Percentiles rank a stretch among this genome's conserved stretches.
Conservation (phyloP, 2,888 invertebrate genomes). For the Zele albiditarsus region DNA sequence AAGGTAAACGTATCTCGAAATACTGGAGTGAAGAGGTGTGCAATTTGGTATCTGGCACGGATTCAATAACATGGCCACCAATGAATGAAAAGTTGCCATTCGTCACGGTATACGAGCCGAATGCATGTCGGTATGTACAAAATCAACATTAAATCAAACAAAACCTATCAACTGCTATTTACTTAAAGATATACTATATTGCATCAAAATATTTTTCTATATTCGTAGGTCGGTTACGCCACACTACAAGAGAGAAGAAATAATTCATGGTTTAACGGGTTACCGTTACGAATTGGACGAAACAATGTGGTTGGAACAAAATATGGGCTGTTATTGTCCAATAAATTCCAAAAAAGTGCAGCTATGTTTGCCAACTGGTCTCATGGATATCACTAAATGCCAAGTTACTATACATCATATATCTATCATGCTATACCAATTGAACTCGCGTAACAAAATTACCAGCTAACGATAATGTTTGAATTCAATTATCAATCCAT, state of each 20-base stretch:
- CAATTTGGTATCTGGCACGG: constrained; percentile 76
- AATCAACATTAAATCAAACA: constrained; percentile 32
- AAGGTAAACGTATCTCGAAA: constrained; percentile 64
- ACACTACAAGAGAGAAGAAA: constrained; percentile 69
- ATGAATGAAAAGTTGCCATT: constrained; percentile 69
- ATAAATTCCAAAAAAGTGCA: constrained; percentile 72
- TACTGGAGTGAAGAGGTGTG: constrained; percentile 74
- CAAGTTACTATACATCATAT: constrained; percentile 49
- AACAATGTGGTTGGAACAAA: constrained; percentile 72
- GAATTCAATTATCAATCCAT: not conserved
- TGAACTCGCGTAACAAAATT: not conserved
- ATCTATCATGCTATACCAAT: not conserved
- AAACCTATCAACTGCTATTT: not conserved
- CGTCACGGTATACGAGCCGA: constrained; percentile 75
- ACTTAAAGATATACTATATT: not conserved
- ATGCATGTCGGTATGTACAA: constrained; percentile 74
- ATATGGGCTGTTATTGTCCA: constrained; percentile 76
- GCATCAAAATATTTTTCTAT: not conserved
- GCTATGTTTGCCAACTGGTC: constrained; percentile 75
- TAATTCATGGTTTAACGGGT: constrained; percentile 73
- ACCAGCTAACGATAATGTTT: too few relatives aligned
- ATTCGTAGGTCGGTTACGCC: constrained; percentile 24
- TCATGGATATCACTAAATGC: constrained; percentile 73
- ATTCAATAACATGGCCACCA: constrained; percentile 76
- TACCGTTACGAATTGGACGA: constrained; percentile 74